phyloP scores from a whole-genome alignment of 2,113 vertebrate genomes.

The Dendropsophus ebraccatus region DNA sequence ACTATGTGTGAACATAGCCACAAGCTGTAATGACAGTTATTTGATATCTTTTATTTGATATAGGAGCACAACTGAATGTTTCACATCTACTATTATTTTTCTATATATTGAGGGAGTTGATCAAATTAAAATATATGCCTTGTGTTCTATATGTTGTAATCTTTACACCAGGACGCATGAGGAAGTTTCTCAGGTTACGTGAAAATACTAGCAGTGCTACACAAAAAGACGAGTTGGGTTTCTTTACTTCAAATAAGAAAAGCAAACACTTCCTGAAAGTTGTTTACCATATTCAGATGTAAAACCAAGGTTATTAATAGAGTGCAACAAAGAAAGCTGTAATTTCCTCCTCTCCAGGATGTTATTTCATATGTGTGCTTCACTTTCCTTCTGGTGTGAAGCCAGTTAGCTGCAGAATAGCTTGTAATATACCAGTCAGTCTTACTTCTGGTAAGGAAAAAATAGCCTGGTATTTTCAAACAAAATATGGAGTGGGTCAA shows the following conservation, averaged over 20 bases:
- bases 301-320: constrained; percentile 48
- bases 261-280: constrained; percentile 23
- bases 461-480: background rate
- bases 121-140: too few relatives aligned
- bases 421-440: background rate
- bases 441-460: background rate
- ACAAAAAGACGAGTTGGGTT: background rate
- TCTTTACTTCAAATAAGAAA: background rate
- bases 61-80: too few relatives aligned
- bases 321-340: constrained; percentile 7
- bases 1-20: too few relatives aligned
- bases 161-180: background rate
- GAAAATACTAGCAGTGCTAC: background rate
- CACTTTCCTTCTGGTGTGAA: constrained; percentile 14
- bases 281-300: background rate
- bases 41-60: too few relatives aligned
- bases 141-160: background rate
- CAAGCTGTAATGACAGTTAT: too few relatives aligned
- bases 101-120: too few relatives aligned
- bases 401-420: background rate
- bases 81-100: background rate
- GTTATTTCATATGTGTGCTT: constrained; percentile 1
- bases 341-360: constrained; percentile 48
- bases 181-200: background rate
- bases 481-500: too few relatives aligned